Base-by-base conservation (phyloP, 2,888 invertebrate species). In the Hirtodrosophila confusa region DNA sequence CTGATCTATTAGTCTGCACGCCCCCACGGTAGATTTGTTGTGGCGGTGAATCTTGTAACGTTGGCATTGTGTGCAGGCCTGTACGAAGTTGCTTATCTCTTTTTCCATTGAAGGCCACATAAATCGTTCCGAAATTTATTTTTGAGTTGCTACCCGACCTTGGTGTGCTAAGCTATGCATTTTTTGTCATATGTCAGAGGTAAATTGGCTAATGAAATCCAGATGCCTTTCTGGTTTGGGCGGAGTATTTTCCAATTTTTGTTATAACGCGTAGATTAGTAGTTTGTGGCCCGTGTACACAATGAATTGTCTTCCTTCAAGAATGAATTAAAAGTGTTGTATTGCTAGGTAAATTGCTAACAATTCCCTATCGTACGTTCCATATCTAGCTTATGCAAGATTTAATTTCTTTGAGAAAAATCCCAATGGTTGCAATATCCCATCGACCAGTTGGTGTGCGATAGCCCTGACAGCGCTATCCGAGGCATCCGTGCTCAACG, bases 241-340 rank as follows among this genome's bases (percentile, higher is more conserved):
- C 6, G 43, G 43, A 7, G 43, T 11, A 8, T 44, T 44, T 4
- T 44, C 29, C 11, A 44, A n/a, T 27, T 29, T 44, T 8, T 44
- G 43, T 4, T 29, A 44, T 6, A 29, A 44, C 29, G 29, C 43
- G 6, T n/a, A 29, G 11, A 44, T 29, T 0, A 33, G 33, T 33
- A 7, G 10, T 10, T 33, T 33, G 33, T 33, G 33, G 10, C 5
- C 33, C 33, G 33, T 33, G 33, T 9, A 33, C 7, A 33, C 33
- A 17, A 17, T 17, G 17, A 17, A 17, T 17, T 17, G 17, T 17
- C 17, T 17, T 17, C 17, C 17, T 17, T 17, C 17, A 17, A 17
- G 17, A 17, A 17, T 17, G 17, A 17, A 17, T 17, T 17, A 2
- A 17, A 17, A 17, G 17, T 17, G 17, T 2, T 17, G 17, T 17